Conservation (phyloP, 2,888 invertebrate genomes). For the Drosophila suboccidentalis region DNA sequence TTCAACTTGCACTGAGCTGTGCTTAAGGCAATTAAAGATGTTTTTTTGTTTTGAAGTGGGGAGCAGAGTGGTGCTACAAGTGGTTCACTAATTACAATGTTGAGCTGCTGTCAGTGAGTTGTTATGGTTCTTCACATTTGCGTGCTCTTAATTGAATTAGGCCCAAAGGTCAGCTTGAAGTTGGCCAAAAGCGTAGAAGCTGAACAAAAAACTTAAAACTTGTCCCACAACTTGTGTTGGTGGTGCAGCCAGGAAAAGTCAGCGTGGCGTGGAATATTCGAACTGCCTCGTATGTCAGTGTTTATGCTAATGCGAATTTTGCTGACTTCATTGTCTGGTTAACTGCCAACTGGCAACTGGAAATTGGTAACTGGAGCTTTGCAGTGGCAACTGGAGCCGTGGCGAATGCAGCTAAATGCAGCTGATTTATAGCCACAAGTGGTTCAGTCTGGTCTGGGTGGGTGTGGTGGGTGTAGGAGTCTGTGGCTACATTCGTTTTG, state of each 20-base stretch:
- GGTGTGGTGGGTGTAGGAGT: constrained; percentile 18
- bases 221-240: constrained; percentile 10
- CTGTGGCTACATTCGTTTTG: neutral
- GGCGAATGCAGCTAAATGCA: constrained; percentile 29
- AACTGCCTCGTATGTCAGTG: constrained; percentile 36
- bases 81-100: constrained; percentile 58
- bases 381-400: constrained; percentile 22
- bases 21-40: constrained; percentile 19
- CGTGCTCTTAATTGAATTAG: constrained; percentile 74
- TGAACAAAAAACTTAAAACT: neutral
- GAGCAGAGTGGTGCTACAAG: constrained; percentile 1
- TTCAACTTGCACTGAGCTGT: constrained; percentile 3
- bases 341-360: constrained; percentile 19
- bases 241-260: constrained; percentile 49
- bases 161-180: constrained; percentile 55
- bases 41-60: constrained; percentile 1
- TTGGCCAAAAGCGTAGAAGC: constrained; percentile 1
- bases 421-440: constrained; percentile 38
- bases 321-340: constrained; percentile 50
- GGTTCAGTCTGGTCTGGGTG: constrained; percentile 3
- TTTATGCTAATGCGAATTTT: constrained; percentile 63
- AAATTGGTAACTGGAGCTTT: constrained; percentile 40
- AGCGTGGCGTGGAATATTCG: constrained; percentile 49
- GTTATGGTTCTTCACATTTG: constrained; percentile 39
- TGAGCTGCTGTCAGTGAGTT: constrained; percentile 46